A percentile compares a stretch with the other conserved stretches of the same genome.
Conservation (phyloP, 2,113 vertebrate species). For the Pachypanchax playfairii region DNA sequence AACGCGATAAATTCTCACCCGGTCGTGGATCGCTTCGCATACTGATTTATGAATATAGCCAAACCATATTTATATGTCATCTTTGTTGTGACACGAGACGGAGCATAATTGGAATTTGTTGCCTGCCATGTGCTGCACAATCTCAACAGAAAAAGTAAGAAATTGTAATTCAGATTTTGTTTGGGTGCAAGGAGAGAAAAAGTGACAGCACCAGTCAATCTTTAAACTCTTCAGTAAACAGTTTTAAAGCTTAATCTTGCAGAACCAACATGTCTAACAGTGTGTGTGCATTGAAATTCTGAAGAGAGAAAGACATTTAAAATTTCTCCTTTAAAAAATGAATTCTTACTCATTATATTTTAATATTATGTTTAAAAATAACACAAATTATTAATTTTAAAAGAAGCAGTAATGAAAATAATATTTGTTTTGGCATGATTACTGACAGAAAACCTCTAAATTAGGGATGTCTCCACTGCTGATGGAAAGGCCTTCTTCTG, state of each 20-base stretch:
- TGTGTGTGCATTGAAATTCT: too few species aligned
- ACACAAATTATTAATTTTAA: too few species aligned
- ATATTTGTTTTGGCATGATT: background rate
- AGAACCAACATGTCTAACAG: too few species aligned
- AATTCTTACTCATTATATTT: too few species aligned
- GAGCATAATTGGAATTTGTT: constrained; percentile 66
- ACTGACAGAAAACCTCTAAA: constrained; percentile 16
- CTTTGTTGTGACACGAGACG: constrained; percentile 58
- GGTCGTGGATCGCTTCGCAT: constrained; percentile 26
- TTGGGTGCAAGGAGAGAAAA: constrained; percentile 3
- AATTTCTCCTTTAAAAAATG: too few species aligned
- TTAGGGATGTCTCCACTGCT: constrained; percentile 17
- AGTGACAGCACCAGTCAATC: constrained; percentile 24
- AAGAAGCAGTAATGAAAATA: too few species aligned
- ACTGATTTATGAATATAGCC: constrained; percentile 56
- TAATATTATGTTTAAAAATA: too few species aligned
- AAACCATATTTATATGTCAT: constrained; percentile 53
- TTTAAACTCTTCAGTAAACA: too few species aligned
- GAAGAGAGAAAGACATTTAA: too few species aligned
- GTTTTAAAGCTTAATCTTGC: too few species aligned
- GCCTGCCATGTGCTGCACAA: constrained; percentile 47
- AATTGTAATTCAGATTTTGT: constrained; percentile 27
- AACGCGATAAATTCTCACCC: constrained; percentile 24
- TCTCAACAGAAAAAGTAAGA: constrained; percentile 33
- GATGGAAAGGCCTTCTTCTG: constrained; percentile 34